These are phyloP conservation scores for Nixonia krombeini DNA, from an alignment of 1,140 invertebrate species.

Conservation along the genomic window DNA sequence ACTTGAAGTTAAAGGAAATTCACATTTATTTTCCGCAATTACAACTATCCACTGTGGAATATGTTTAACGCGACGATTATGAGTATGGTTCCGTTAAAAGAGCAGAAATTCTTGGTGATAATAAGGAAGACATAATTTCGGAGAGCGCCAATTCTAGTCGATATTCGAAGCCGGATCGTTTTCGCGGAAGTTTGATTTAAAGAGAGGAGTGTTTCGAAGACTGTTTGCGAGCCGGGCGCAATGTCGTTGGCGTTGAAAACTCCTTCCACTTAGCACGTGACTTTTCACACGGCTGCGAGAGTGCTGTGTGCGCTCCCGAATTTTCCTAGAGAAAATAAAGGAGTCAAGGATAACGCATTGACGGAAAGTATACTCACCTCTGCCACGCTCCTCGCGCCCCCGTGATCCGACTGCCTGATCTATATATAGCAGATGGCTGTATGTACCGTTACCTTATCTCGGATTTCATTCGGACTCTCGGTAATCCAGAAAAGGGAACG, in stretches of 20 bases:
- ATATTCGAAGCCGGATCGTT: conserved; percentile 20
- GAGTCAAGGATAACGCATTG: conserved; percentile 38
- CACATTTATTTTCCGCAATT: too few species aligned
- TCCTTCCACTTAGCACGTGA: conserved; percentile 53
- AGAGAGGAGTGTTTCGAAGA: conserved; percentile 12
- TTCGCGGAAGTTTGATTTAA: conserved; percentile 18
- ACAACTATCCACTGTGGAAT: too few species aligned
- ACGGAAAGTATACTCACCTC: conserved; percentile 52
- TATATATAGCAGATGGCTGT: conserved; percentile 53
- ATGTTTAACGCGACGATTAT: too few species aligned
- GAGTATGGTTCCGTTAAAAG: too few species aligned
- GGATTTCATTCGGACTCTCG: conserved; percentile 61
- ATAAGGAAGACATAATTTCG: conserved; percentile 4
- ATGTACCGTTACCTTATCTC: conserved; percentile 57
- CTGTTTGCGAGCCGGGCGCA: conserved; percentile 23
- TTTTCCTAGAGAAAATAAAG: conserved; percentile 31
- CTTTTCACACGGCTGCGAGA: conserved; percentile 52
- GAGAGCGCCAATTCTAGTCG: conserved; percentile 5
- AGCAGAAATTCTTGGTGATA: too few species aligned
- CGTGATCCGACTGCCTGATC: conserved; percentile 50
- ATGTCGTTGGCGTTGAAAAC: conserved; percentile 54
- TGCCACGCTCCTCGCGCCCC: conserved; percentile 7
- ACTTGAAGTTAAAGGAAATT: too few species aligned
- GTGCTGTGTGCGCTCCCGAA: conserved; percentile 42
- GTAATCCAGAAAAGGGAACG: conserved; percentile 46